These are phyloP conservation scores for Plemyria rubiginata DNA, from an alignment of 2,888 invertebrate species.

Conservation along the genomic window DNA sequence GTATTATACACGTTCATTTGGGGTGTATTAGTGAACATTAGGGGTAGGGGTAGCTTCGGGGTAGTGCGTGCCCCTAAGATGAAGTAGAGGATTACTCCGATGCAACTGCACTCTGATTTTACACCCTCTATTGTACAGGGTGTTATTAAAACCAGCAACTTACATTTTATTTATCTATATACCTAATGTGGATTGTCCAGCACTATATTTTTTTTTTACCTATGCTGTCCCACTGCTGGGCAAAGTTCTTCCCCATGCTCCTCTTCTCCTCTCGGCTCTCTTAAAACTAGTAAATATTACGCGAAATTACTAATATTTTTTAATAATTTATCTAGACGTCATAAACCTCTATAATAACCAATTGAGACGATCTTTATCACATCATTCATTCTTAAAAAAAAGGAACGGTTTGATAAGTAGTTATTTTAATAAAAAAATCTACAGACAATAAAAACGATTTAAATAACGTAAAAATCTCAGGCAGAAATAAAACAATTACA, in stretches of 20 bases:
- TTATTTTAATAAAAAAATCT: not conserved
- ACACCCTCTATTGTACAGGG: conserved; percentile 70
- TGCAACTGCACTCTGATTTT: conserved; percentile 84
- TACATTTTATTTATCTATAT: too few species aligned
- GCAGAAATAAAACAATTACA: conserved; percentile 71
- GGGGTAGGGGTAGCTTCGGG: conserved; percentile 48
- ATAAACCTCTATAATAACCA: not conserved
- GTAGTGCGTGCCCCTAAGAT: conserved; percentile 66
- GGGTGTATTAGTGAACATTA: conserved; percentile 70
- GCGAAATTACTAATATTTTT: too few species aligned
- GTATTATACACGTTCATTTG: conserved; percentile 69
- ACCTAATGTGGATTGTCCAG: too few species aligned
- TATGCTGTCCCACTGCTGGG: too few species aligned
- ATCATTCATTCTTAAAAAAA: not conserved
- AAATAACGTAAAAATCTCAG: conserved; percentile 38
- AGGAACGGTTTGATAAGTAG: not conserved
- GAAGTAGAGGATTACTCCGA: conserved; percentile 82
- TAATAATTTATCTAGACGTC: not conserved
- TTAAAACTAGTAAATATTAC: too few species aligned
- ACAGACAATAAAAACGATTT: conserved; percentile 31
- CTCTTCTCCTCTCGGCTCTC: too few species aligned
- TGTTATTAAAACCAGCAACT: conserved; percentile 33
- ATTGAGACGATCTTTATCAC: not conserved
- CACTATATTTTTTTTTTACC: too few species aligned
- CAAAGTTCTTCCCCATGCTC: too few species aligned